Percentiles rank a stretch among this genome's conserved stretches.
phyloP scores from a whole-genome alignment of 2,888 invertebrate species.

The Endomychus coccineus region DNA sequence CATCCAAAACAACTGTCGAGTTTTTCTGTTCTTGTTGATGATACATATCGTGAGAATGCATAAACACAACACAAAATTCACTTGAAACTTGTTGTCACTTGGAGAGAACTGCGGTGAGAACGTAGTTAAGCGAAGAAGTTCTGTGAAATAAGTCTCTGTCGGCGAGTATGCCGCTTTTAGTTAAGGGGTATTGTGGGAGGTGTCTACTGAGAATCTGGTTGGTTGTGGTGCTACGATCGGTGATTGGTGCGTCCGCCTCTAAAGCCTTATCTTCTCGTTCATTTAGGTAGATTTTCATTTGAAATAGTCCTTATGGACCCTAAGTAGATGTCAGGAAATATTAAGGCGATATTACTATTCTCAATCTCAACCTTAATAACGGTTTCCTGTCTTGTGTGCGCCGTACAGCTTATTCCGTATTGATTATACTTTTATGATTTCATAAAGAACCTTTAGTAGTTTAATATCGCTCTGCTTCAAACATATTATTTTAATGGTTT shows the following conservation, averaged over 20 bases:
- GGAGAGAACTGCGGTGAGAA: no score
- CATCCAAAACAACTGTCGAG: constrained; percentile 52
- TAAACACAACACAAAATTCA: constrained; percentile 13
- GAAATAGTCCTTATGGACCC: constrained; percentile 37
- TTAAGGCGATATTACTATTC: constrained; percentile 38
- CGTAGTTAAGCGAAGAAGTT: no score
- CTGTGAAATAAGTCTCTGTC: no score
- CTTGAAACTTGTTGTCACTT: background rate
- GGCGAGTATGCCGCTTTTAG: no score
- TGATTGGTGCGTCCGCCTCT: constrained; percentile 36
- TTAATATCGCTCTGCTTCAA: no score
- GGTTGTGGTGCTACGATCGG: constrained; percentile 36
- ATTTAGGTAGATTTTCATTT: constrained; percentile 29
- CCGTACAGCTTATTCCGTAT: constrained; percentile 36
- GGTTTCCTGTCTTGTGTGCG: constrained; percentile 21
- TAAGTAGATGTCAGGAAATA: constrained; percentile 41
- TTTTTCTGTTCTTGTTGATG: constrained; percentile 37
- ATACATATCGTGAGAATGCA: constrained; percentile 28
- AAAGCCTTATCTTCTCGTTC: constrained; percentile 20
- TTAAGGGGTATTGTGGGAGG: no score
- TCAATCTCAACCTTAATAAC: constrained; percentile 34
- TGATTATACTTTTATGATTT: constrained; percentile 39
- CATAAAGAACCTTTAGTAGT: constrained; percentile 36
- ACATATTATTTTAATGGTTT: no score
- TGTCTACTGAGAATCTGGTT: no score